These are phyloP conservation scores for Drosophila lowei DNA, from an alignment of 1,140 invertebrate species.

Conservation along the genomic window DNA sequence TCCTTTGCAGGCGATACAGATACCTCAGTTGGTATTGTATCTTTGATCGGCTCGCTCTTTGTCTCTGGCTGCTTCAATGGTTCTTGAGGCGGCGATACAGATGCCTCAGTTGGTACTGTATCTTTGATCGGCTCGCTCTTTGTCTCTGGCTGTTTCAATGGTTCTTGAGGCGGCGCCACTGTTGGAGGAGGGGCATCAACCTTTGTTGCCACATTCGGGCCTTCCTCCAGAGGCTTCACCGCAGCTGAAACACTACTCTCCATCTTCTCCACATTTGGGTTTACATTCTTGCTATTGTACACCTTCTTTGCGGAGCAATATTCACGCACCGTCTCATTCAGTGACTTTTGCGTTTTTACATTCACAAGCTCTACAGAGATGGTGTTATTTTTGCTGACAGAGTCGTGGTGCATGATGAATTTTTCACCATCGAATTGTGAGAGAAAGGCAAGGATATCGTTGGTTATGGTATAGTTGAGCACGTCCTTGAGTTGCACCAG, in stretches of 20 bases:
- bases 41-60: background rate
- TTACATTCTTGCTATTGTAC: background rate
- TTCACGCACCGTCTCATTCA: slow-evolving; percentile 42
- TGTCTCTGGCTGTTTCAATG: background rate
- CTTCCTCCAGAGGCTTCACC: too few relatives aligned
- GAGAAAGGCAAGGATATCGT: slow-evolving; percentile 21
- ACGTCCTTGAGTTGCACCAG: slow-evolving; percentile 53
- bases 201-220: too few relatives aligned
- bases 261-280: background rate
- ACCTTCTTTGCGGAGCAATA: slow-evolving; percentile 17
- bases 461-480: slow-evolving; percentile 7
- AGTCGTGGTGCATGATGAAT: slow-evolving; percentile 2
- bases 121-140: background rate
- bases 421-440: slow-evolving; percentile 26
- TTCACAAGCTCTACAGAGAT: slow-evolving; percentile 34
- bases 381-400: slow-evolving; percentile 3
- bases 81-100: too few relatives aligned
- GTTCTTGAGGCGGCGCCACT: too few relatives aligned
- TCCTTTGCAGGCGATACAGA: background rate
- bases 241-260: too few relatives aligned
- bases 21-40: background rate
- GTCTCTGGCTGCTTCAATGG: background rate
- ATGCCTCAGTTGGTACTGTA: background rate
- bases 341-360: slow-evolving; percentile 11
- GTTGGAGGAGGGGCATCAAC: too few relatives aligned